These are phyloP conservation scores for Antheraea yamamai DNA, from an alignment of 2,888 invertebrate genomes.

Conservation along the genomic window DNA sequence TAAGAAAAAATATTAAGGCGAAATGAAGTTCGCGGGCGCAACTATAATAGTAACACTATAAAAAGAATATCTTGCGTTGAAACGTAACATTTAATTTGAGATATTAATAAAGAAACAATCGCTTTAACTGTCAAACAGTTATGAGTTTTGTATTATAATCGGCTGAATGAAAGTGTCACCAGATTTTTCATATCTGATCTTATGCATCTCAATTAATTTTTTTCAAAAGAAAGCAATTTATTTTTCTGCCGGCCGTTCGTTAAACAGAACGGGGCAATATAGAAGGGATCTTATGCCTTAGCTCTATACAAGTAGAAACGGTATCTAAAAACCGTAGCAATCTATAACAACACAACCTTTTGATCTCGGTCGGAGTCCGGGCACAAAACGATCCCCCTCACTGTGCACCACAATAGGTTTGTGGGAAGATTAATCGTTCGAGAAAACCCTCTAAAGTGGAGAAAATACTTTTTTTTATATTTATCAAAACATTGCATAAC, in stretches of 20 bases:
- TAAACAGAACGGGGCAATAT: slow-evolving; percentile 22
- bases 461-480: slow-evolving; percentile 80
- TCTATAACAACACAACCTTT: slow-evolving; percentile 64
- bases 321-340: slow-evolving; percentile 61
- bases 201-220: slow-evolving; percentile 26
- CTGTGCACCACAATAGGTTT: slow-evolving; percentile 73
- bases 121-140: neutral
- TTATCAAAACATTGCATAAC: slow-evolving; percentile 72
- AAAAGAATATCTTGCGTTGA: neutral
- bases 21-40: too few species aligned
- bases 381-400: slow-evolving; percentile 70
- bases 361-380: slow-evolving; percentile 67
- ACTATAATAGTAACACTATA: too few species aligned
- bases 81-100: neutral
- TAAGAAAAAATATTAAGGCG: too few species aligned
- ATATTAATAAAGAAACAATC: neutral
- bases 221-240: slow-evolving; percentile 38
- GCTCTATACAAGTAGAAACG: slow-evolving; percentile 35
- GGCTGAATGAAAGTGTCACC: neutral
- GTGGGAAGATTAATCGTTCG: slow-evolving; percentile 77
- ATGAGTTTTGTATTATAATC: neutral
- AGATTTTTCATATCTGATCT: slow-evolving; percentile 11
- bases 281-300: slow-evolving; percentile 29
- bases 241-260: slow-evolving; percentile 28
- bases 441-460: slow-evolving; percentile 67